These are phyloP conservation scores for Lepidocyrtoides sp. DNA, from an alignment of 2,888 invertebrate genomes.

Conservation along the genomic window DNA sequence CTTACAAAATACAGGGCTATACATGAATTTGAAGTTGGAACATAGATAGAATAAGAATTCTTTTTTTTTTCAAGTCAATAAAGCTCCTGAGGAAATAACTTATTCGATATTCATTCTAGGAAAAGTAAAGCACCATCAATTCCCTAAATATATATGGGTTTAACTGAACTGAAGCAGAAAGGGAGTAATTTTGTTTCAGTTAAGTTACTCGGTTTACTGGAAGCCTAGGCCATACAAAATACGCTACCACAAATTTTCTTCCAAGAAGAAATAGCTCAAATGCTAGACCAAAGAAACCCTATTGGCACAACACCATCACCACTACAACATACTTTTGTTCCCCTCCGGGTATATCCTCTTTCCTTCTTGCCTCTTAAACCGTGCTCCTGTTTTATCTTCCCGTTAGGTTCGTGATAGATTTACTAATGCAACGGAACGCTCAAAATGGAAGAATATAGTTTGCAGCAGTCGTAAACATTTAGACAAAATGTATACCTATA, in stretches of 20 bases:
- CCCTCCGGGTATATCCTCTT: conserved; percentile 68
- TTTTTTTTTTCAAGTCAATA: conserved; percentile 70
- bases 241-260: conserved; percentile 54
- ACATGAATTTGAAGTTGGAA: conserved; percentile 47
- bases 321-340: conserved; percentile 33
- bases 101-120: conserved; percentile 42
- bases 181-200: conserved; percentile 76
- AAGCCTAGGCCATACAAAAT: conserved; percentile 44
- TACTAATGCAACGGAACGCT: conserved; percentile 59
- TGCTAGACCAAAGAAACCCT: conserved; percentile 9
- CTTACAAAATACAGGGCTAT: background rate
- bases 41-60: conserved; percentile 40
- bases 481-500: background rate
- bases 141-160: conserved; percentile 57
- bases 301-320: background rate
- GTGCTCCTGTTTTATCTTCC: conserved; percentile 57
- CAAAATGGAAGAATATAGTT: background rate
- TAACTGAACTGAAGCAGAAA: conserved; percentile 63
- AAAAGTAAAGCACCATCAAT: conserved; percentile 54
- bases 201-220: conserved; percentile 59
- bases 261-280: conserved; percentile 15
- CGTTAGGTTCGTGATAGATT: conserved; percentile 70
- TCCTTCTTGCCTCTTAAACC: conserved; percentile 47
- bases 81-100: conserved; percentile 60
- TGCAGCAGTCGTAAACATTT: background rate